These are phyloP conservation scores for Beroe forskalii DNA, from an alignment of 37 sponge, comb jelly and placozoan genomes.

Conservation along the genomic window DNA sequence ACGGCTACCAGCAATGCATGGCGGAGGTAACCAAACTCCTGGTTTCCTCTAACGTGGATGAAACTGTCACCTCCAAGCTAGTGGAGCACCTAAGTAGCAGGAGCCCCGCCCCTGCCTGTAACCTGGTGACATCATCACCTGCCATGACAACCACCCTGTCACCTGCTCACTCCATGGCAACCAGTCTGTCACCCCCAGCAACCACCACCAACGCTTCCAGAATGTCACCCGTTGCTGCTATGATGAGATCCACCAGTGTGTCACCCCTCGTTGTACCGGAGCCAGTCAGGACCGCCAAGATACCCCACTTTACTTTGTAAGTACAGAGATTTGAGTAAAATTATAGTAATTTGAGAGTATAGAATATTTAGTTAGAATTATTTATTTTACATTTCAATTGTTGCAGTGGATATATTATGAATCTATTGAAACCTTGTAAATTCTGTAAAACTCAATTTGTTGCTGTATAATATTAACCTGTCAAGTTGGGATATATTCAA, in stretches of 20 bases:
- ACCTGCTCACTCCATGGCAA: neutral
- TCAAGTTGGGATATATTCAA: too few species aligned
- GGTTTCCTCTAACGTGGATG: slow-evolving; percentile 13
- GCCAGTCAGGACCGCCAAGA: slow-evolving; percentile 4
- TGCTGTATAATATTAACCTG: too few species aligned
- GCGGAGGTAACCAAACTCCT: slow-evolving; percentile 40
- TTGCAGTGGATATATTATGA: too few species aligned
- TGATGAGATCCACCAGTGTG: neutral
- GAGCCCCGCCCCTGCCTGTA: neutral
- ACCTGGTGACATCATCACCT: neutral
- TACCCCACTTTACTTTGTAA: slow-evolving; percentile 34
- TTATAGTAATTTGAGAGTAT: too few species aligned
- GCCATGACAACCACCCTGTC: neutral
- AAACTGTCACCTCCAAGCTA: slow-evolving; percentile 13
- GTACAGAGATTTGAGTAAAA: too few species aligned
- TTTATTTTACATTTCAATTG: too few species aligned
- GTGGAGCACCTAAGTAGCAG: slow-evolving; percentile 41
- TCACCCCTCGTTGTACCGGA: slow-evolving; percentile 17
- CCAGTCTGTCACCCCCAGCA: neutral
- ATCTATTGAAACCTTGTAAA: too few species aligned
- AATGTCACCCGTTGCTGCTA: neutral
- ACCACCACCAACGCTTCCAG: neutral
- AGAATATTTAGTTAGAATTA: too few species aligned
- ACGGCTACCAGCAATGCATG: slow-evolving; percentile 60
- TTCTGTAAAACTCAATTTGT: too few species aligned